Base-by-base conservation (phyloP, 2,113 vertebrate genomes). In the Paraplagusia blochii region DNA sequence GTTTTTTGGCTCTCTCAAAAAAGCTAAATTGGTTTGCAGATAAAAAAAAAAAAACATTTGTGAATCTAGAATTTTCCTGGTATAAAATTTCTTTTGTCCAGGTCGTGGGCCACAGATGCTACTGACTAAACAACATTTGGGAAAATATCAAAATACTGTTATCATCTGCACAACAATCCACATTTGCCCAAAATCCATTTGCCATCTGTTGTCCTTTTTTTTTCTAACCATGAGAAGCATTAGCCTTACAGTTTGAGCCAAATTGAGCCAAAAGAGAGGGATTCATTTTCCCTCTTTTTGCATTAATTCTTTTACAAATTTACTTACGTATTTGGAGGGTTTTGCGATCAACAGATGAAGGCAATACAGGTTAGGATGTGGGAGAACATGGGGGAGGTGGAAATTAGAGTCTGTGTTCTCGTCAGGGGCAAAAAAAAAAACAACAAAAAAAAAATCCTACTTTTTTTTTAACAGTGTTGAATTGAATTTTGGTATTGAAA, bases 361-460 rank as follows among this genome's bases (percentile, higher is more conserved):
- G 35, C 34, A 46, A 35, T 4, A 11, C 45, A 35, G 46, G 42
- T 15, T 17, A 47, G 17, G 64, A 5, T 4, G 15, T 17, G 40
- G 44, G 36, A 57, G 5, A 35, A 19, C 42, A 17, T 33, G 29
- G 18, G 50, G 19, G 49, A n/a, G 47, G 58, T 8, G 44, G n/a
- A 39, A 52, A 60, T 63, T 60, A 63, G 40, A 44, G 55, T 44
- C 58, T 44, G 53, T 64, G 33, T 16, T 36, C 49, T 12, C 22
- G 60, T 64, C 18, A 16, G 1, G 1, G 17, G n/a, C 14, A 11
- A 39, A 43, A 59, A 55, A 17, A 49, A 13, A n/a, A n/a, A n/a
- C n/a, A n/a, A n/a, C n/a, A n/a, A n/a, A n/a, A n/a, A n/a, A n/a
- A n/a, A n/a, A n/a, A n/a, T n/a, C n/a, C n/a, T n/a, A n/a, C n/a